These are phyloP conservation scores for Pachydiplax longipennis DNA, from an alignment of 2,888 invertebrate species.

Conservation along the genomic window DNA sequence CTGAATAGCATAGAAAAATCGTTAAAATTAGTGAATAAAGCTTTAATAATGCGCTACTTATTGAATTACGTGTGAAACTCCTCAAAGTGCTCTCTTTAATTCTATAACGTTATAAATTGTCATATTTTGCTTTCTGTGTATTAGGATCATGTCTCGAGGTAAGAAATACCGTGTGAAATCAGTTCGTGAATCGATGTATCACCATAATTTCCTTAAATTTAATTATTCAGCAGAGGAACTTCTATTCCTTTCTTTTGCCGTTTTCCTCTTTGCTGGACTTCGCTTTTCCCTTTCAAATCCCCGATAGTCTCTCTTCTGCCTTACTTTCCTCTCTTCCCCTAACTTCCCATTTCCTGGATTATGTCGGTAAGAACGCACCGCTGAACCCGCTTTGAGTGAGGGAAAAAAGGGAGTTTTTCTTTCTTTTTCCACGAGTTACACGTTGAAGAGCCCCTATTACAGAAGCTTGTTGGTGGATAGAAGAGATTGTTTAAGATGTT, in stretches of 20 bases:
- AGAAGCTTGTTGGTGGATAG: background rate
- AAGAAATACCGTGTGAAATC: too few relatives aligned
- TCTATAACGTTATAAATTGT: too few relatives aligned
- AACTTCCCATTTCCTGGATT: background rate
- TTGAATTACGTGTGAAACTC: too few relatives aligned
- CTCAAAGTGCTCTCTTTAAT: too few relatives aligned
- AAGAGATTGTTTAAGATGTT: background rate
- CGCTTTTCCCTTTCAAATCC: background rate
- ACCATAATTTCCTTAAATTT: background rate
- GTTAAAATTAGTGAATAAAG: too few relatives aligned
- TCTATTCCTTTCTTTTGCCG: background rate
- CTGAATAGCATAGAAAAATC: too few relatives aligned
- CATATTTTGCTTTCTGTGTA: too few relatives aligned
- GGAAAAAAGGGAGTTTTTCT: background rate
- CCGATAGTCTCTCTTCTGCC: background rate
- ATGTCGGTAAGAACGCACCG: background rate
- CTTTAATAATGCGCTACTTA: too few relatives aligned
- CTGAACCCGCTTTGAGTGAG: background rate
- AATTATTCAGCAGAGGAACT: background rate
- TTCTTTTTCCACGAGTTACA: background rate
- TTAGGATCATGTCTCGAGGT: too few relatives aligned
- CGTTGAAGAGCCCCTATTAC: background rate
- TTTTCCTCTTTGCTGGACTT: background rate
- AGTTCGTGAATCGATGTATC: too few relatives aligned
- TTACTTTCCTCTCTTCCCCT: background rate